A percentile compares a stretch with the other conserved stretches of the same genome.
Conservation (phyloP, 2,797 vertebrate species). For the Telmatherina bonti region DNA sequence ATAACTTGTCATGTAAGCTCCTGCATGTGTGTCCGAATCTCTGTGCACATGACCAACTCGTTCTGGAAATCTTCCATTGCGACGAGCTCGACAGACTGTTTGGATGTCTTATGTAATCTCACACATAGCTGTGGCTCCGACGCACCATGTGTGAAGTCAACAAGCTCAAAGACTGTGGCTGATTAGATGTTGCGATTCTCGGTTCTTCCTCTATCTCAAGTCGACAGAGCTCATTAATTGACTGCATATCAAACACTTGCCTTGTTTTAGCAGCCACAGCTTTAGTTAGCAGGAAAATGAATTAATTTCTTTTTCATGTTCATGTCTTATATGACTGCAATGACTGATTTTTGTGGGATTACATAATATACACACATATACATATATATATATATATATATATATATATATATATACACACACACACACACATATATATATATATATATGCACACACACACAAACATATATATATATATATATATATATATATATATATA, state of each 20-base stretch:
- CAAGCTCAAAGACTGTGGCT: conserved; percentile 57
- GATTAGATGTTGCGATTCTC: conserved; percentile 53
- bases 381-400: too few species aligned
- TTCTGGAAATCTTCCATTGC: conserved; percentile 39
- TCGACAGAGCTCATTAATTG: conserved; percentile 60
- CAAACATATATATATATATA: too few species aligned
- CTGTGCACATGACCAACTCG: neutral
- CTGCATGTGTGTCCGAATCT: conserved; percentile 16
- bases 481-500: too few species aligned
- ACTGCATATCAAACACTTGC: conserved; percentile 42
- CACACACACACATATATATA: too few species aligned
- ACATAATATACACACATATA: too few species aligned
- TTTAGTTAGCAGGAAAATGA: conserved; percentile 38
- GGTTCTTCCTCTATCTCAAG: conserved; percentile 49
- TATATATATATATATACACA: too few species aligned
- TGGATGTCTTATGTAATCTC: conserved; percentile 56
- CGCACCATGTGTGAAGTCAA: conserved; percentile 57
- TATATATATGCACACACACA: too few species aligned
- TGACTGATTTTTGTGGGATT: too few species aligned
- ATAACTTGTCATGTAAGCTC: conserved; percentile 58
- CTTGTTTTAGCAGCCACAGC: conserved; percentile 44
- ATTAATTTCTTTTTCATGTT: conserved; percentile 43
- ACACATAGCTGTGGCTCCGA: conserved; percentile 37
- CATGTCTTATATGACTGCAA: conserved; percentile 10
- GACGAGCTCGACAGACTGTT: conserved; percentile 51